Percentiles rank a stretch among this genome's conserved stretches.
These are phyloP conservation scores for Raja brachyura DNA, from an alignment of 2,113 vertebrate species.

Conservation along the genomic window DNA sequence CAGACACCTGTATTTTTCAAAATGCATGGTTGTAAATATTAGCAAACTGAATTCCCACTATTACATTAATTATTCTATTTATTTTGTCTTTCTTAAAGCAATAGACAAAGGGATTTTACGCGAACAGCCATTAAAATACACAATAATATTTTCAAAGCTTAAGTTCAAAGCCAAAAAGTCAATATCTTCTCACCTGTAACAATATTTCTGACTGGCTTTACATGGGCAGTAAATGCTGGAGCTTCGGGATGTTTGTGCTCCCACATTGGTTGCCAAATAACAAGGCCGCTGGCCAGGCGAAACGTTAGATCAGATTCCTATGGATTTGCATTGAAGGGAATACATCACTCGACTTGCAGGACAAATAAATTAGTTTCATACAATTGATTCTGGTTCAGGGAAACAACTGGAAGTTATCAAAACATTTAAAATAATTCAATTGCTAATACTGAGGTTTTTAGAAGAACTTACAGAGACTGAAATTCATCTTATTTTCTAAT, in stretches of 20 bases:
- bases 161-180: not conserved
- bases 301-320: conserved; percentile 97
- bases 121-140: not conserved
- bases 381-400: not conserved
- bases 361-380: not conserved
- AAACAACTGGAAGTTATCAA: not conserved
- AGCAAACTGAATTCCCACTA: not conserved
- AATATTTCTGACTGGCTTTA: conserved; percentile 87
- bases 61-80: not conserved
- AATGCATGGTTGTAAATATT: not conserved
- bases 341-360: not conserved
- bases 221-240: conserved; percentile 81
- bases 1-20: not conserved
- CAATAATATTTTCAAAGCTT: not conserved
- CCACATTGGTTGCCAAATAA: conserved; percentile 99
- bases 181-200: conserved; percentile 72
- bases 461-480: no score
- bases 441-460: not conserved
- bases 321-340: conserved; percentile 39
- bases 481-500: no score
- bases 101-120: not conserved
- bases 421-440: not conserved
- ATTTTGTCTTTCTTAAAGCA: not conserved
- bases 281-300: conserved; percentile 85
- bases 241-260: conserved; percentile 93